These are phyloP conservation scores for Pollimyrus isidori DNA, from an alignment of 2,113 vertebrate species.

Conservation along the genomic window DNA sequence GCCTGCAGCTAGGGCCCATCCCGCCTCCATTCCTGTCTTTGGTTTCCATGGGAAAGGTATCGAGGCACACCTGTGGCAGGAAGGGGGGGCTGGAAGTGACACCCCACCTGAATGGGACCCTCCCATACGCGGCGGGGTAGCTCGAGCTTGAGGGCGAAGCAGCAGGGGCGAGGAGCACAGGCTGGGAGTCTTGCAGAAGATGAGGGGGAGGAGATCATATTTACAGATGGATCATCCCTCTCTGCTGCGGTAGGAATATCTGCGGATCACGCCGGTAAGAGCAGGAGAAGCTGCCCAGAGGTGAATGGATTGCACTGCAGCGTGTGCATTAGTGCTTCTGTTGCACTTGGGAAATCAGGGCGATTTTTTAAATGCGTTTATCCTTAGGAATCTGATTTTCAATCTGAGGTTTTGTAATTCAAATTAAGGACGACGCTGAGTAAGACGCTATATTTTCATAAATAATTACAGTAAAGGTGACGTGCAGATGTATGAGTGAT, in stretches of 20 bases:
- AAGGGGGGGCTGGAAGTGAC: not conserved
- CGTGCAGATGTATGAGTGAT: not conserved
- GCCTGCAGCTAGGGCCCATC: not conserved
- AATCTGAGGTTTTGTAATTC: not conserved
- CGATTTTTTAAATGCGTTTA: not conserved
- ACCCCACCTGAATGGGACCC: not conserved
- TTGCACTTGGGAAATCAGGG: not conserved
- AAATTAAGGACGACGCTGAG: not conserved
- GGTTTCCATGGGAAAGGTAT: not conserved
- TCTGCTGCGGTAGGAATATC: not conserved
- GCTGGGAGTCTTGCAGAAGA: not conserved
- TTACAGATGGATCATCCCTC: not conserved
- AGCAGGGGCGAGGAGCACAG: not conserved
- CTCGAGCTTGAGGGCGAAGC: not conserved
- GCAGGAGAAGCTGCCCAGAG: not conserved
- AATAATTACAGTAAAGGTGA: not conserved
- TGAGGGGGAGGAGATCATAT: not conserved
- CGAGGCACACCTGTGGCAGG: not conserved
- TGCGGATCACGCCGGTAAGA: not conserved
- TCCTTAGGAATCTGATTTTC: not conserved
- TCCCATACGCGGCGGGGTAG: not conserved
- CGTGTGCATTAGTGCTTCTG: not conserved
- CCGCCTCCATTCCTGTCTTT: not conserved
- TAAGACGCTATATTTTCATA: not conserved
- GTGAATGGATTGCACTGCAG: not conserved